Base-by-base conservation (phyloP, 1,140 invertebrate genomes). In the Leptopilina boulardi region DNA sequence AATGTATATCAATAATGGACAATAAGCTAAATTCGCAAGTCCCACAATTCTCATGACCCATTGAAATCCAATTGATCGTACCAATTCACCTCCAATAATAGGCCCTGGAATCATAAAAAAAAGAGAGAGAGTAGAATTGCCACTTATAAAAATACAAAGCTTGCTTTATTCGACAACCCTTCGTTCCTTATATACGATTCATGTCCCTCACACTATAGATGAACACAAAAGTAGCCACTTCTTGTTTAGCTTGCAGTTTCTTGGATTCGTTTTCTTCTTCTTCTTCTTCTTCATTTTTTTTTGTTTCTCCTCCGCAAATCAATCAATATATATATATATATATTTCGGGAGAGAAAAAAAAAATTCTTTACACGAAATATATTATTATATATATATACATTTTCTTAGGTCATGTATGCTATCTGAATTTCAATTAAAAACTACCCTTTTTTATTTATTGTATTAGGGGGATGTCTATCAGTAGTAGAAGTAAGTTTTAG, bases 11-110 rank as follows among this genome's bases (percentile, higher is more conserved):
- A 95, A 84, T 5, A 95, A 82, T 0, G 94, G 94, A 80, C 94
- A 94, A 86, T 95, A 96, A 11, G 93, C 80, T 19, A 96, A 85
- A 87, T 96, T 96, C 1, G 94, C 81, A 15, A 95, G 84, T 15
- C 95, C 95, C 3, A 96, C 89, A 23, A 92, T 86, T 77, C 94
- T 89, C 91, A 96, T 95, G 0, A 96, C 88, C 93, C 94, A 95
- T 30, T 94, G 92, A 86, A 96, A 96, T 72, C 95, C 95, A 74
- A 96, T 91, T n/a, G 88, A 83, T 80, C 92, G 91, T 0, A 95
- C 94, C 80, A 95, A 85, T 85, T 94, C 93, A 6, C 95, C 94
- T 30, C 95, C 95, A 54, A 94, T 84, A 51, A 96, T 91, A 5
- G 95, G 95, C 77, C 94, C 95, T 95, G 82, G 56, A 88, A 89